phyloP scores from a whole-genome alignment of 2,113 vertebrate species.

The Callithrix jacchus region DNA sequence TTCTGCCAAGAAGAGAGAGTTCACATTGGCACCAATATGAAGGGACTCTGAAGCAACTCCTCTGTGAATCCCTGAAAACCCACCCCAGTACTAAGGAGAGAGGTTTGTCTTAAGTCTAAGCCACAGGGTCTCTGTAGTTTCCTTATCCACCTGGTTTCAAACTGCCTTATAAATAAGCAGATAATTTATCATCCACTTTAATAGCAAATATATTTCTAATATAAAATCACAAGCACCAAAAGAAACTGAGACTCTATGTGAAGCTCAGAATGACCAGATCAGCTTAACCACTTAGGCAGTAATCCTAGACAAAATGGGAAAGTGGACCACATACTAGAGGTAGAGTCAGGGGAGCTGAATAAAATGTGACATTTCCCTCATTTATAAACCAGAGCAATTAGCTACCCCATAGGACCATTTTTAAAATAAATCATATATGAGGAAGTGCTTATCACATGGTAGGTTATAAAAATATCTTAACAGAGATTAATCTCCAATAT shows the following conservation, averaged over 20 bases:
- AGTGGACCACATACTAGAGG: background rate
- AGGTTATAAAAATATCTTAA: constrained; percentile 18
- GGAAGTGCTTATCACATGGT: constrained; percentile 11
- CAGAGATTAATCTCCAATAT: background rate
- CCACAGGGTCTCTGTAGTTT: background rate
- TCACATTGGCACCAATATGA: background rate
- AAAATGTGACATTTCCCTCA: background rate
- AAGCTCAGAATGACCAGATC: background rate
- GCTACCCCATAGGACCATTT: background rate
- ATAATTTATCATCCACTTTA: background rate
- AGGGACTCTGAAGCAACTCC: background rate
- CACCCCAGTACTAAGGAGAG: background rate
- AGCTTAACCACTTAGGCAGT: background rate
- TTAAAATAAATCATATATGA: constrained; percentile 4
- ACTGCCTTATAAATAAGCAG: background rate
- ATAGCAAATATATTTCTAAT: constrained; percentile 3
- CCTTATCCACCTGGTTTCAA: background rate
- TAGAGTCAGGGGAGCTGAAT: background rate
- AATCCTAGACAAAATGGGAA: background rate
- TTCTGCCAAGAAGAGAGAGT: background rate
- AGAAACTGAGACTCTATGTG: background rate
- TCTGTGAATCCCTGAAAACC: background rate
- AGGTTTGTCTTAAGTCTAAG: background rate
- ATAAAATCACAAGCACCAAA: constrained; percentile 46
- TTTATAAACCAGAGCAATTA: background rate